These are phyloP conservation scores for Pseudeuparius sepicola DNA, from an alignment of 2,888 invertebrate species.

Conservation along the genomic window DNA sequence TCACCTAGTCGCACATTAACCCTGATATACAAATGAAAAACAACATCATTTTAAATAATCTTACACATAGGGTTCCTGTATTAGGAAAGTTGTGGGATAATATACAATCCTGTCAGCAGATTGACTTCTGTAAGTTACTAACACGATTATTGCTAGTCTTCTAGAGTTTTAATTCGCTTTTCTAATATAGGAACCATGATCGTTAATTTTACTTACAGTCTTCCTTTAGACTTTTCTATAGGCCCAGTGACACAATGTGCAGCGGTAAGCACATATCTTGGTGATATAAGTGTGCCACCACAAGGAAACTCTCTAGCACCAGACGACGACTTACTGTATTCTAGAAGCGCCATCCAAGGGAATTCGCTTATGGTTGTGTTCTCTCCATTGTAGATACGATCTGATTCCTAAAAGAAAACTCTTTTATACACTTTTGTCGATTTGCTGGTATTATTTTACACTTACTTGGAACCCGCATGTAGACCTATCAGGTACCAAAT, in stretches of 20 bases:
- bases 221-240: constrained; percentile 33
- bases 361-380: constrained; percentile 40
- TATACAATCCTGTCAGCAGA: too few relatives aligned
- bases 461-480: constrained; percentile 31
- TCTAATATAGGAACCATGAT: too few relatives aligned
- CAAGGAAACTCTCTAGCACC: constrained; percentile 34
- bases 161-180: too few relatives aligned
- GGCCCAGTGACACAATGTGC: constrained; percentile 44
- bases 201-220: constrained; percentile 42
- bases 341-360: constrained; percentile 43
- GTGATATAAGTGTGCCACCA: constrained; percentile 45
- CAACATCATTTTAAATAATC: too few relatives aligned
- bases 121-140: too few relatives aligned
- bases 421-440: constrained; percentile 4
- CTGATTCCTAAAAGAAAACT: constrained; percentile 18
- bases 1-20: constrained; percentile 39
- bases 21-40: too few relatives aligned
- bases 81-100: too few relatives aligned
- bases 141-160: too few relatives aligned
- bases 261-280: constrained; percentile 45
- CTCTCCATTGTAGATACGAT: constrained; percentile 35
- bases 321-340: constrained; percentile 32
- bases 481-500: constrained; percentile 25
- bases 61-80: not conserved
- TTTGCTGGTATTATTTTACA: not conserved